Percentiles rank a stretch among this genome's conserved stretches.
phyloP scores from a whole-genome alignment of 2,888 invertebrate species.

The Scaptomyza parva region DNA sequence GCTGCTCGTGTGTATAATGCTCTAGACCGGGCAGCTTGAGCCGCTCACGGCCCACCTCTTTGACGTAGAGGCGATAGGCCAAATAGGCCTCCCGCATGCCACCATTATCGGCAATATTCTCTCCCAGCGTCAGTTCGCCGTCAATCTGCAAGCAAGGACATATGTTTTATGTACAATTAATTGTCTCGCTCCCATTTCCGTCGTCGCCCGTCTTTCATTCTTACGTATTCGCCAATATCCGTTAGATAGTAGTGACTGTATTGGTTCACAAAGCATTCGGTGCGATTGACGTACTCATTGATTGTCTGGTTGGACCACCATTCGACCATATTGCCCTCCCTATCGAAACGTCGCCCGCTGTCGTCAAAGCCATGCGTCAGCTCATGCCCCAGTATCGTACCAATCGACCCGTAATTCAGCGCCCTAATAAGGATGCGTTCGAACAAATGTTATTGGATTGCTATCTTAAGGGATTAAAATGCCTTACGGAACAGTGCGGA shows the following conservation, averaged over 20 bases:
- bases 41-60: slow-evolving; percentile 87
- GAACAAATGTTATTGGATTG: slow-evolving; percentile 52
- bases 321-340: slow-evolving; percentile 92
- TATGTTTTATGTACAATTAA: slow-evolving; percentile 12
- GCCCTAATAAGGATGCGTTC: slow-evolving; percentile 86
- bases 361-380: slow-evolving; percentile 87
- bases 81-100: slow-evolving; percentile 90
- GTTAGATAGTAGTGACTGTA: slow-evolving; percentile 89
- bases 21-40: slow-evolving; percentile 90
- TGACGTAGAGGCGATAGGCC: slow-evolving; percentile 88
- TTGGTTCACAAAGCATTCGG: slow-evolving; percentile 94
- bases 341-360: slow-evolving; percentile 91
- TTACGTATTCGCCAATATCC: slow-evolving; percentile 88
- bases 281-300: slow-evolving; percentile 90
- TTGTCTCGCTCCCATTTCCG: not conserved
- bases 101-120: slow-evolving; percentile 94
- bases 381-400: slow-evolving; percentile 92
- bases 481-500: slow-evolving; percentile 21
- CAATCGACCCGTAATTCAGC: slow-evolving; percentile 92
- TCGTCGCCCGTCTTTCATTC: slow-evolving; percentile 71
- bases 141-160: slow-evolving; percentile 87
- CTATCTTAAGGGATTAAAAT: slow-evolving; percentile 44
- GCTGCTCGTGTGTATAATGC: slow-evolving; percentile 89
- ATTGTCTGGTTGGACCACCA: slow-evolving; percentile 96
- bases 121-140: slow-evolving; percentile 91